These are phyloP conservation scores for Drosophila pandora DNA, from an alignment of 1,140 invertebrate genomes.

Conservation along the genomic window DNA sequence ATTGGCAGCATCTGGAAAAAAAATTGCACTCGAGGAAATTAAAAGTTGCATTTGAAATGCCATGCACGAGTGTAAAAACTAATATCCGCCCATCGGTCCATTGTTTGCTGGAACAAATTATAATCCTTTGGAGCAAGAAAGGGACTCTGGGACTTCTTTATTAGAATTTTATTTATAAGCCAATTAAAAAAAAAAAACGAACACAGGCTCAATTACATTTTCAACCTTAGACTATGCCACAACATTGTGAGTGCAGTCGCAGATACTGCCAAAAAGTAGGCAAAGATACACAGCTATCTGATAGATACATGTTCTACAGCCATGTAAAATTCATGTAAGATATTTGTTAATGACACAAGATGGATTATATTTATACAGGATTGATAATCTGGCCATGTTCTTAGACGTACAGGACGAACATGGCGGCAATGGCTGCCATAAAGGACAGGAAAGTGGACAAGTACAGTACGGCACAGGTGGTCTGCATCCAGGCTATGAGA, in stretches of 20 bases:
- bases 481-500: constrained; percentile 88
- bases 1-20: constrained; percentile 58
- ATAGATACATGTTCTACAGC: background rate
- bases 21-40: constrained; percentile 72
- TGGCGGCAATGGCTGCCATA: constrained; percentile 88
- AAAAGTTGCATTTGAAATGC: constrained; percentile 76
- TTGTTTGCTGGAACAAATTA: constrained; percentile 30
- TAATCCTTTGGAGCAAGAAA: background rate
- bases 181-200: background rate
- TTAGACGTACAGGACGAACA: constrained; percentile 89
- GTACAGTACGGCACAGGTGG: constrained; percentile 89
- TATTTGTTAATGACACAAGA: constrained; percentile 1
- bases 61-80: constrained; percentile 73
- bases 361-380: background rate
- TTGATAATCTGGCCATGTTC: background rate
- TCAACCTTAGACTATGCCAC: constrained; percentile 46
- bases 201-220: background rate
- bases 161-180: background rate
- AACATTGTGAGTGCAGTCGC: constrained; percentile 33
- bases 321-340: constrained; percentile 24
- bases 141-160: background rate
- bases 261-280: constrained; percentile 48
- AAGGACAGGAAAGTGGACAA: constrained; percentile 89
- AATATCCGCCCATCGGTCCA: constrained; percentile 61
- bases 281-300: constrained; percentile 36